Evolutionary conservation across 2,113 vertebrate genomes (phyloP), one percentile per base, ranked within the genome.

Genomic region (Lucifuga dentata): DNA sequence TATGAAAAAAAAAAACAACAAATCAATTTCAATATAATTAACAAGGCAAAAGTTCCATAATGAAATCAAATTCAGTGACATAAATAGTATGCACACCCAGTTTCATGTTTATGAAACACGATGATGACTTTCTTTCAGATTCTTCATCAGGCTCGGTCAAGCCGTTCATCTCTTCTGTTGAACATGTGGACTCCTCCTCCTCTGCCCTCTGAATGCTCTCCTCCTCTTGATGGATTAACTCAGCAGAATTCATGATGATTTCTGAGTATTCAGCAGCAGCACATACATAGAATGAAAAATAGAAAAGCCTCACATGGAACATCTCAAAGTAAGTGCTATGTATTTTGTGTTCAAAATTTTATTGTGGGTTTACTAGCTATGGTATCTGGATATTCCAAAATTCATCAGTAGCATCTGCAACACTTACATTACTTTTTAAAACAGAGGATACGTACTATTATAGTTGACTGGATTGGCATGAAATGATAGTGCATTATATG

Each of bases 171-270:
- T 62, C 73, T n/a, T 73, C 72, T 8, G 64, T 43, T 2, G 73
- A 83, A 80, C 76, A 90, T 66, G 89, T 84, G 81, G 90, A 77
- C 87, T 95, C 94, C 24, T 87, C 88, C 16, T 93, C 91, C 16
- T 93, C 91, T 64, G 90, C 80, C 86, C 80, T 91, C 85, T 92
- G 91, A 72, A 86, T 90, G 41, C 90, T 91, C 77, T 95, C 93
- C 76, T 95, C 94, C 68, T 94, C 87, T 74, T 93, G 89, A 86
- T 77, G 88, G 87, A 92, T 90, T 76, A 88, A 91, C 89, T 94
- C 90, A 84, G 83, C 86, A 81, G 87, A 85, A 83, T 92, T 89
- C 10, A 21, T 8, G 0, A 78, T 10, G 10, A 68, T 15, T 40
- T 79, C 86, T 89, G 69, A 8, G 6, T 1, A 55, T 53, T 33